Evolutionary conservation across 2,113 vertebrate species (phyloP).

Genomic region (Puma concolor): DNA sequence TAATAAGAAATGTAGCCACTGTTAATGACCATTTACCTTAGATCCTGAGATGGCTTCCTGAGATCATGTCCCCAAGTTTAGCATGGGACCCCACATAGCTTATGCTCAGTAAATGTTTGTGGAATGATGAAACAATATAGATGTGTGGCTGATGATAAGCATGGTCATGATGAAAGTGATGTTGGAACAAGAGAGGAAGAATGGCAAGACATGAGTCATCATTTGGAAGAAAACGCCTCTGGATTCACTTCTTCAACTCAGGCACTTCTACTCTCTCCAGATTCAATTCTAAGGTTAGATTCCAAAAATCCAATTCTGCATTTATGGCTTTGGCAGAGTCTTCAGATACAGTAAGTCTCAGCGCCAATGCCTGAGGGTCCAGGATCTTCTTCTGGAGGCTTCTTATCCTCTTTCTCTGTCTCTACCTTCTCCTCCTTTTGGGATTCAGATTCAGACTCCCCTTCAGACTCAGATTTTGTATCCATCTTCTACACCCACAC

Average conservation of each 20-base stretch:
- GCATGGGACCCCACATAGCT: not conserved
- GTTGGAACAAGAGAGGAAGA: not conserved
- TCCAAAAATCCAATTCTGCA: not conserved
- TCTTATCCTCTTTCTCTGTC: not conserved
- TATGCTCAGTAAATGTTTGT: not conserved
- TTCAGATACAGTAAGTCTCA: not conserved
- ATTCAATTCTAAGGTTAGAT: conserved; percentile 9
- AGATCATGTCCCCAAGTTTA: not conserved
- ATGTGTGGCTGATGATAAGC: not conserved
- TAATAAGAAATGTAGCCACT: conserved; percentile 12
- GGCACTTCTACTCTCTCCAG: not conserved
- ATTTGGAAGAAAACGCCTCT: conserved; percentile 15
- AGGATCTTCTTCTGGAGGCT: not conserved
- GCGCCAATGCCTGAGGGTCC: not conserved
- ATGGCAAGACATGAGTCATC: not conserved
- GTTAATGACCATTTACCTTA: conserved; percentile 54
- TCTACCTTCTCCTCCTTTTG: not conserved
- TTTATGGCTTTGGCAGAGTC: not conserved
- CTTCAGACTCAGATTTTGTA: not conserved
- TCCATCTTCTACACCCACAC: not conserved
- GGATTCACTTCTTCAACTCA: not conserved
- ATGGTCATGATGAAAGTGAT: not conserved
- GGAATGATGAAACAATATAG: not conserved
- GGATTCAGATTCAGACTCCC: not conserved
- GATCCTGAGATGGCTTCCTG: conserved; percentile 9